Percentiles rank a stretch among this genome's conserved stretches.
Evolutionary conservation across 2,113 vertebrate genomes (phyloP).

Genomic region (Sphyrna mokarran): DNA sequence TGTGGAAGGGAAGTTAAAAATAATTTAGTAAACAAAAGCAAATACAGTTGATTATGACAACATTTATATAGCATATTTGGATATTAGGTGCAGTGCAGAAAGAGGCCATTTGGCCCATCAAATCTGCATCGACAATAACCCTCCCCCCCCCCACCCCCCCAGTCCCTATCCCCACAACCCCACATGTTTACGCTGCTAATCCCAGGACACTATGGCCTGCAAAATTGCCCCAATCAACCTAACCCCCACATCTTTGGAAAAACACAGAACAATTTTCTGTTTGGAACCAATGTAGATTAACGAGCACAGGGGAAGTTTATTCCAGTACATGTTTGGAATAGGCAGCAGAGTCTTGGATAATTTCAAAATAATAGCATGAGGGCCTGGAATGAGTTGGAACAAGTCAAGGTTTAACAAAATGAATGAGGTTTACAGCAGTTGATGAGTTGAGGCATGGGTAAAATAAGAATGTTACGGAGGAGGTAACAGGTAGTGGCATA

Average conservation of each 20-base stretch:
- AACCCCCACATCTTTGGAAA: no score
- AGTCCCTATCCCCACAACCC: no score
- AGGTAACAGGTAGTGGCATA: background rate
- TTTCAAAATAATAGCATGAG: background rate
- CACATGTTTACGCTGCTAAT: no score
- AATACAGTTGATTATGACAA: background rate
- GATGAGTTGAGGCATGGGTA: background rate
- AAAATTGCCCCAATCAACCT: no score
- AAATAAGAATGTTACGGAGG: background rate
- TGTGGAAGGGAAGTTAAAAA: background rate
- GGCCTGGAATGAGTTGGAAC: background rate
- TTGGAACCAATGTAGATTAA: background rate
- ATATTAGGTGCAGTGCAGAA: no score
- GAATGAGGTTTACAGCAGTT: background rate
- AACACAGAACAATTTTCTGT: no score
- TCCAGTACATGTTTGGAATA: no score
- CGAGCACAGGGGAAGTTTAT: no score
- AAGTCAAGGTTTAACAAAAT: background rate
- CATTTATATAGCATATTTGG: background rate
- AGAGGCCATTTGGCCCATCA: no score
- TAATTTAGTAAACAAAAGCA: background rate
- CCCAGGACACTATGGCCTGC: no score
- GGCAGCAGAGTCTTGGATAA: background rate
- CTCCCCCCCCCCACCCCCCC: no score
- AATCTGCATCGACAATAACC: no score